Percentiles rank a stretch among this genome's conserved stretches.
These are phyloP conservation scores for Caradrina kadenii DNA, from an alignment of 2,888 invertebrate genomes.

Conservation along the genomic window DNA sequence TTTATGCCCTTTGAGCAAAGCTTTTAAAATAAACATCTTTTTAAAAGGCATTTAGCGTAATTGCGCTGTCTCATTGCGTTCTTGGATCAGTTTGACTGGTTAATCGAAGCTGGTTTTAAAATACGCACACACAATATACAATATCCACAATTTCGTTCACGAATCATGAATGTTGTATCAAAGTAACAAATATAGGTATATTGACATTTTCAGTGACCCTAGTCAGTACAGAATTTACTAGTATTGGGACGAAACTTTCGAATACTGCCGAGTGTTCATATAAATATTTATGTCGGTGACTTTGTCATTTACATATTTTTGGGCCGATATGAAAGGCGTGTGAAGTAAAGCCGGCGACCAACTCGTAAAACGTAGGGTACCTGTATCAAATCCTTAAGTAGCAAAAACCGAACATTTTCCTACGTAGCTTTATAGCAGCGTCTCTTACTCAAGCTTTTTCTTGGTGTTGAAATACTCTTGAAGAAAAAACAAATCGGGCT, in stretches of 20 bases:
- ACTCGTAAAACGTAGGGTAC: constrained; percentile 49
- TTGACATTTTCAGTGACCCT: constrained; percentile 42
- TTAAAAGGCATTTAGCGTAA: no score
- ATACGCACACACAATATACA: no score
- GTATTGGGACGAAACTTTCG: constrained; percentile 47
- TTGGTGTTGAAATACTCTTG: background rate
- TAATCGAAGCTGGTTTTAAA: no score
- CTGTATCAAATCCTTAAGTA: constrained; percentile 33
- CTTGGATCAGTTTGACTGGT: no score
- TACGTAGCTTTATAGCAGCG: background rate
- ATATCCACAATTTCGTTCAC: constrained; percentile 23
- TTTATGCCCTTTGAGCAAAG: no score
- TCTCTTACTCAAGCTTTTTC: background rate
- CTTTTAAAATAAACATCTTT: no score
- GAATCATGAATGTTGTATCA: constrained; percentile 44
- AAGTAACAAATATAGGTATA: constrained; percentile 35
- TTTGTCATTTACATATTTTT: constrained; percentile 61
- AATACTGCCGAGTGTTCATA: constrained; percentile 55
- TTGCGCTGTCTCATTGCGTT: no score
- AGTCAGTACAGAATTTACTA: constrained; percentile 39
- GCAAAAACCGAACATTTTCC: constrained; percentile 12
- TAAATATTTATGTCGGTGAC: constrained; percentile 59
- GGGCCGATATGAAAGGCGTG: constrained; percentile 45
- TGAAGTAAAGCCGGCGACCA: constrained; percentile 36
- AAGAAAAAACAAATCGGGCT: background rate